Evolutionary conservation across 2,888 invertebrate genomes (phyloP), one percentile per base, ranked within the genome.

Genomic region (Autographa gamma): DNA sequence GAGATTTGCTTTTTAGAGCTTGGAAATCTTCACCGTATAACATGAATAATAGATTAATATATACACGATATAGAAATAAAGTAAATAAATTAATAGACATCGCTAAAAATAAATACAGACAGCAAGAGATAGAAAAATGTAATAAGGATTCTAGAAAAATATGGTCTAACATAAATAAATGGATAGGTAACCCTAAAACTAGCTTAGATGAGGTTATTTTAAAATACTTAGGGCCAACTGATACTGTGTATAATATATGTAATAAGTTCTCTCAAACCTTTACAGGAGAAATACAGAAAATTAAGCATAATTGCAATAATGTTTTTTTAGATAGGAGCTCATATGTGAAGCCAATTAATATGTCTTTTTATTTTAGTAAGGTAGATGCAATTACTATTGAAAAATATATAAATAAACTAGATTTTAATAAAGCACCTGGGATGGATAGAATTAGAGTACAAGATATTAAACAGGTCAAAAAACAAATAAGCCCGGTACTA

Each of bases 11-110:
- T 32, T 38, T 60, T 38, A 60, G 60, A 18, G 34, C 34, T 60
- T 60, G 68, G 66, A 71, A 69, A 61, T 32, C 60, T 7, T 52
- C 54, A 14, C 68, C 71, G 7, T 52, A 43, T 61, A 70, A 32
- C 60, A 61, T 34, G 25, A 65, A 31, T 60, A 25, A 56, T 56
- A 59, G 69, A 41, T 34, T 34, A 34, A 34, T 34, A 62, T 66
- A 66, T n/a, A 60, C 59, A 2, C 0, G 60, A 60, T 59, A 60
- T 60, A 43, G 60, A 60, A 66, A 66, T 60, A 66, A 66, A 48
- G 52, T 60, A n/a, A 65, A 65, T 43, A 65, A 65, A 59, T 19
- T 58, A 48, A 43, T 65, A 25, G 31, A 58, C 11, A 43, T 6
- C 0, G 58, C 64, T 58, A 65, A 59, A 11, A 54, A 54, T 34